These are phyloP conservation scores for Nyctibius grandis DNA, from an alignment of 2,797 vertebrate species.

Conservation along the genomic window DNA sequence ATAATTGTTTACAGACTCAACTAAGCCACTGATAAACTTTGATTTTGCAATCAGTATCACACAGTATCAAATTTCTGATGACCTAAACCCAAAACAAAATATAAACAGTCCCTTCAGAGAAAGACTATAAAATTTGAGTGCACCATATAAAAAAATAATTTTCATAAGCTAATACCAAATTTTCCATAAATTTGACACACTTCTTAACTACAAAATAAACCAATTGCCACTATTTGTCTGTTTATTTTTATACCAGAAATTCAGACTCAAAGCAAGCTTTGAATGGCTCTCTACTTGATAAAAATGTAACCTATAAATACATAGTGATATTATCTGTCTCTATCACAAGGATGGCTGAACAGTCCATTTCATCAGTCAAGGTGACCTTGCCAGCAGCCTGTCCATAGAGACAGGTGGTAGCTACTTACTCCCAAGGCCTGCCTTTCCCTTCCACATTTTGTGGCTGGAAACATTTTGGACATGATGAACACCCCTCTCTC, in stretches of 20 bases:
- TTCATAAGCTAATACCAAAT: neutral
- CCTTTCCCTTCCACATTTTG: neutral
- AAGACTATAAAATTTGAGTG: neutral
- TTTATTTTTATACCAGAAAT: neutral
- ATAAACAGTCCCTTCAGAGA: neutral
- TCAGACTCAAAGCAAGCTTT: neutral
- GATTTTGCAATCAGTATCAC: neutral
- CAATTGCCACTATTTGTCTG: neutral
- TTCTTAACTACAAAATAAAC: neutral
- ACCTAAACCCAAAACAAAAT: neutral
- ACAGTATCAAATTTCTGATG: neutral
- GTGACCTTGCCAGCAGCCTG: slow-evolving; percentile 22
- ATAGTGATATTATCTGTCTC: neutral
- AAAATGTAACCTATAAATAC: neutral
- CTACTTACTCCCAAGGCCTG: neutral
- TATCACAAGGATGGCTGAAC: neutral
- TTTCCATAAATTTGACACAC: neutral
- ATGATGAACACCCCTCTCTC: neutral
- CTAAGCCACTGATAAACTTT: neutral
- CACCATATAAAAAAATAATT: neutral
- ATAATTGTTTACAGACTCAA: neutral
- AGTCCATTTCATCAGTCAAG: neutral
- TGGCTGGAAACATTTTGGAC: slow-evolving; percentile 34
- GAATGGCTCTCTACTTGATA: neutral
- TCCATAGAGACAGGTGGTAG: slow-evolving; percentile 19